These are phyloP conservation scores for Strix uralensis DNA, from an alignment of 2,113 vertebrate species.

Conservation along the genomic window DNA sequence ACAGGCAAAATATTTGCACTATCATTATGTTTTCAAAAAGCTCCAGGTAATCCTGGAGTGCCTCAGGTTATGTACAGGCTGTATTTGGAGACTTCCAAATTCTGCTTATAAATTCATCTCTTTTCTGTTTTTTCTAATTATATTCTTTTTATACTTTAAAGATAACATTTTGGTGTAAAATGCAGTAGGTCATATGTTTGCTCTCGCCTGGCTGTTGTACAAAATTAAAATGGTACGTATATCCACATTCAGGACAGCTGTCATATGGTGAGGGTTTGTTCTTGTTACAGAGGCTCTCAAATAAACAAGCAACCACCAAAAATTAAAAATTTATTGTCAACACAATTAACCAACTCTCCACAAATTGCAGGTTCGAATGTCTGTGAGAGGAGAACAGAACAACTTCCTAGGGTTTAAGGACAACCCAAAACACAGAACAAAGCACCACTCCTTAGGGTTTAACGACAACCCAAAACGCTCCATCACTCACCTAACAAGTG, in stretches of 20 bases:
- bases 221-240: neutral
- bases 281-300: no score
- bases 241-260: neutral
- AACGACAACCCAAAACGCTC: no score
- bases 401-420: no score
- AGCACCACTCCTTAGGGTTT: no score
- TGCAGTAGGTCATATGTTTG: neutral
- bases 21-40: neutral
- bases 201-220: neutral
- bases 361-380: no score
- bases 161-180: neutral
- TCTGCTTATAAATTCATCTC: neutral
- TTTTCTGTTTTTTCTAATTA: neutral
- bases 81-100: neutral
- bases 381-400: no score
- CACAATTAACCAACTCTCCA: no score
- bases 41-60: neutral
- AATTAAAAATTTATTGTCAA: no score
- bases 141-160: neutral
- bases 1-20: neutral
- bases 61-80: neutral
- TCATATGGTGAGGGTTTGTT: neutral
- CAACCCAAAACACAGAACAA: no score
- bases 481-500: no score
- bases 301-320: no score